Conservation (phyloP, 1,140 invertebrate species). For the Heliconius hewitsoni region DNA sequence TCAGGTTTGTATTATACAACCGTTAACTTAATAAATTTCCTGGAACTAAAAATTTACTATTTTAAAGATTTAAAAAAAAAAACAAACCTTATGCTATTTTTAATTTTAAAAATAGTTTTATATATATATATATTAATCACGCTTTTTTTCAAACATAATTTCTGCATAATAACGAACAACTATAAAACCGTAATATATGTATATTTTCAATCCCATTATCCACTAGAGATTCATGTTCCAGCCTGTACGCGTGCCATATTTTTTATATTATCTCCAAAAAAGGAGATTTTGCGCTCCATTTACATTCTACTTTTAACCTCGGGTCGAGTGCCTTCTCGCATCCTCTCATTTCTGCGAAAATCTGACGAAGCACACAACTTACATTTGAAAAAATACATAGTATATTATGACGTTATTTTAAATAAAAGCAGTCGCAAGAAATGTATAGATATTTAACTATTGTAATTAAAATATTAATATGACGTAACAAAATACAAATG, state of each 20-base stretch:
- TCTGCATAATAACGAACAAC: too few species aligned
- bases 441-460: background rate
- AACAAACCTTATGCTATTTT: too few species aligned
- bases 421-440: background rate
- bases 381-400: background rate
- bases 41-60: too few species aligned
- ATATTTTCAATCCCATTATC: conserved; percentile 4
- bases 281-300: conserved; percentile 31
- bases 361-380: conserved; percentile 24
- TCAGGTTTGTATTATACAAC: too few species aligned
- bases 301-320: conserved; percentile 31
- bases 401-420: background rate
- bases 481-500: background rate
- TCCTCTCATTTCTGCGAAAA: conserved; percentile 72
- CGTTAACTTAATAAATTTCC: too few species aligned
- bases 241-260: conserved; percentile 6
- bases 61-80: too few species aligned
- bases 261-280: conserved; percentile 24
- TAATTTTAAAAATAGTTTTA: too few species aligned
- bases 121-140: too few species aligned
- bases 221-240: conserved; percentile 6
- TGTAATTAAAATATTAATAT: background rate
- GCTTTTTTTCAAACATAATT: too few species aligned
- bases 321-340: conserved; percentile 51
- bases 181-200: background rate